Evolutionary conservation across 1,140 invertebrate species (phyloP).

Genomic region (Drosophila nigromelanica): DNA sequence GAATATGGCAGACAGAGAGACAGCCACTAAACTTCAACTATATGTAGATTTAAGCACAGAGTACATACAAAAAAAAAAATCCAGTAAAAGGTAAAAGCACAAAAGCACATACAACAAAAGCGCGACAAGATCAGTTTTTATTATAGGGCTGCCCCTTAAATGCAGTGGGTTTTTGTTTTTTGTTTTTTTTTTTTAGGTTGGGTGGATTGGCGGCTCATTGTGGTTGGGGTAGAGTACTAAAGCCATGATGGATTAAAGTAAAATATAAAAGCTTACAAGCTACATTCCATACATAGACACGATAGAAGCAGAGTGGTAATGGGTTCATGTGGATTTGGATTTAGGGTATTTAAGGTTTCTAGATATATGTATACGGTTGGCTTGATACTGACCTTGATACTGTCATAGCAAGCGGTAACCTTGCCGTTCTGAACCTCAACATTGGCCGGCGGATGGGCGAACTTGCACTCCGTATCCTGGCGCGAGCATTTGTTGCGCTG

Average conservation of each 20-base stretch:
- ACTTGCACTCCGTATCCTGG: constrained; percentile 99
- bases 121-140: constrained; percentile 65
- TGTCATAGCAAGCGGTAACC: constrained; percentile 99
- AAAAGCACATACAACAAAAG: constrained; percentile 75
- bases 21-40: constrained; percentile 46
- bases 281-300: constrained; percentile 64
- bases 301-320: constrained; percentile 57
- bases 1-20: constrained; percentile 28
- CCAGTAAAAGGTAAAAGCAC: constrained; percentile 53
- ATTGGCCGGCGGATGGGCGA: constrained; percentile 99
- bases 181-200: not conserved
- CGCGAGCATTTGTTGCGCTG: constrained; percentile 99
- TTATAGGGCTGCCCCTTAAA: constrained; percentile 17
- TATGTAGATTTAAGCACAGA: constrained; percentile 58
- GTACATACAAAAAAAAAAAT: constrained; percentile 54
- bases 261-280: constrained; percentile 64
- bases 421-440: constrained; percentile 99
- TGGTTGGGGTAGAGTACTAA: constrained; percentile 18
- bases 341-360: not conserved
- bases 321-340: constrained; percentile 1
- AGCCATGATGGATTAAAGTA: constrained; percentile 45
- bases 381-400: constrained; percentile 97
- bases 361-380: not conserved
- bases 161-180: not conserved
- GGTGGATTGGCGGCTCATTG: not conserved